Evolutionary conservation across 2,888 invertebrate genomes (phyloP).

Genomic region (Mystacides longicornis): DNA sequence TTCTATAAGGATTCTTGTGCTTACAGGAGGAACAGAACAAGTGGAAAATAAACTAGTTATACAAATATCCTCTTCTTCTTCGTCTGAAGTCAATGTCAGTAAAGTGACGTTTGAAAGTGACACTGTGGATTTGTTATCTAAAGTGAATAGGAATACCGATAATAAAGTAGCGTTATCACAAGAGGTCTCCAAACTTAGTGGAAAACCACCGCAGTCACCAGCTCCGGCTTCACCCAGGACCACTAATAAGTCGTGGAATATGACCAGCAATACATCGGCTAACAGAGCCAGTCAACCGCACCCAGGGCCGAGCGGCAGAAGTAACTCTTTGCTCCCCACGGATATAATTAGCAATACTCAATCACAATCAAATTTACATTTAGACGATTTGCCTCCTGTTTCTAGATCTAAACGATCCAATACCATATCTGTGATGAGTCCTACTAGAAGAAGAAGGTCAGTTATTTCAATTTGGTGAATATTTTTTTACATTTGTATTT

Average conservation of each 20-base stretch:
- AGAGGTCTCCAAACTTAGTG: constrained; percentile 32
- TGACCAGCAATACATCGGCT: constrained; percentile 23
- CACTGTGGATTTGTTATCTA: constrained; percentile 12
- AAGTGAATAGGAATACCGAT: constrained; percentile 14
- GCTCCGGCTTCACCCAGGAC: constrained; percentile 50
- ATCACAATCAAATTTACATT: constrained; percentile 31
- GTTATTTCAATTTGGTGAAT: too few relatives aligned
- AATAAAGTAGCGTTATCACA: constrained; percentile 29
- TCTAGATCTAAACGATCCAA: constrained; percentile 56
- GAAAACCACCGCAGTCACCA: constrained; percentile 59
- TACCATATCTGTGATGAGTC: constrained; percentile 83
- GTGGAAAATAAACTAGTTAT: constrained; percentile 3
- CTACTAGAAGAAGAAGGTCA: constrained; percentile 45
- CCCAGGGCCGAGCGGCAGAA: constrained; percentile 10
- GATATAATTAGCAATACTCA: constrained; percentile 27
- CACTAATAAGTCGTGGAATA: constrained; percentile 19
- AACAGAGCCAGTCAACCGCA: constrained; percentile 16
- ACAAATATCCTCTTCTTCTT: constrained; percentile 16
- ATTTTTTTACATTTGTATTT: too few relatives aligned
- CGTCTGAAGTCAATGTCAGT: constrained; percentile 19
- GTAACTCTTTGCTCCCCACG: constrained; percentile 24
- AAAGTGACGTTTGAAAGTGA: constrained; percentile 15
- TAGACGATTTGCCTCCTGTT: constrained; percentile 50
- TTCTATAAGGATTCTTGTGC: not conserved
- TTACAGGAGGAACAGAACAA: constrained; percentile 13